Conservation (phyloP, 2,113 vertebrate genomes). For the Malaclemys terrapin region DNA sequence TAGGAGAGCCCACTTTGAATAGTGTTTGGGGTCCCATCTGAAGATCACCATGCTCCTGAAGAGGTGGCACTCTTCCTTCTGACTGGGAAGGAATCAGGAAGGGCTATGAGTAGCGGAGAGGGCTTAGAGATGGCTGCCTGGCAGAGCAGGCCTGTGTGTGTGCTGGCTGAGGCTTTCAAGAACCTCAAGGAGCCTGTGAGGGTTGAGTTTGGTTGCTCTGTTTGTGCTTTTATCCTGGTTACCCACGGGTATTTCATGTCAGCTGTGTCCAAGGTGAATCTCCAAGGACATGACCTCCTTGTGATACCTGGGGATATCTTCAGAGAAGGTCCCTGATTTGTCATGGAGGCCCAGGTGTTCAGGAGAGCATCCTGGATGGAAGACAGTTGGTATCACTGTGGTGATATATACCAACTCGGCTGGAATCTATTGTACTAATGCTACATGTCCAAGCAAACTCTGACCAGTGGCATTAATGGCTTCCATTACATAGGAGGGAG, state of each 20-base stretch:
- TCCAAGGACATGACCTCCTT: not conserved
- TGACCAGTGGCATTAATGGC: not conserved
- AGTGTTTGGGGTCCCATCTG: not conserved
- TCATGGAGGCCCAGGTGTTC: not conserved
- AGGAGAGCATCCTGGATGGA: not conserved
- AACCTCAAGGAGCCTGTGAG: not conserved
- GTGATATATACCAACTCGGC: not conserved
- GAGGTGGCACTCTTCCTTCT: not conserved
- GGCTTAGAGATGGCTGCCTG: not conserved
- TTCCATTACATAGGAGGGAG: not conserved
- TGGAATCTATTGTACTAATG: not conserved
- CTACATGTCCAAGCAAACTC: not conserved
- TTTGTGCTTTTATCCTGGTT: not conserved
- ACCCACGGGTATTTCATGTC: not conserved
- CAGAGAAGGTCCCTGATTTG: not conserved
- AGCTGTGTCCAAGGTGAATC: not conserved
- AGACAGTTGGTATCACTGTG: accelerated
- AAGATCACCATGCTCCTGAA: not conserved
- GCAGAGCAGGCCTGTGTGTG: not conserved
- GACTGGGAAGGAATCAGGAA: not conserved
- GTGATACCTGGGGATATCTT: not conserved
- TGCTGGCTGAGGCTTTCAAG: no score
- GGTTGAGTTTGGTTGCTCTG: not conserved
- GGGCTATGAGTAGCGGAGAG: not conserved
- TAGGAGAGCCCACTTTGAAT: not conserved